Conservation (phyloP, 2,113 vertebrate species). For the Nettapus auritus region DNA sequence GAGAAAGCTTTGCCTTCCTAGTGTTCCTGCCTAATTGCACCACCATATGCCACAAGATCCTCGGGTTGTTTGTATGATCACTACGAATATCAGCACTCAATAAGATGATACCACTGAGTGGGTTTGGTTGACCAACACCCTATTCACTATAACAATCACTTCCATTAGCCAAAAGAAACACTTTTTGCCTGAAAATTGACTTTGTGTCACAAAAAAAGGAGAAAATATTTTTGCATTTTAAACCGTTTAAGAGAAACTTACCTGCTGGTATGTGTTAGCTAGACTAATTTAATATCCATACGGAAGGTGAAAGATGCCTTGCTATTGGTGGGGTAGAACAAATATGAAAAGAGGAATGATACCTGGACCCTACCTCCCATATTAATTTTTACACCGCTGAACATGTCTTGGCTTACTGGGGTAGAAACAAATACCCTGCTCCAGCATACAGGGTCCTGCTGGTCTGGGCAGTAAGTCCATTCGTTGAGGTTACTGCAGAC, state of each 20-base stretch:
- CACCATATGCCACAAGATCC: background rate
- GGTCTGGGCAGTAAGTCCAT: background rate
- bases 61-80: background rate
- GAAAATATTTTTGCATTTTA: background rate
- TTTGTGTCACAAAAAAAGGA: background rate
- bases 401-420: background rate
- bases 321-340: background rate
- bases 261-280: background rate
- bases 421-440: background rate
- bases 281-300: background rate
- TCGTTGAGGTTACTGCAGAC: background rate
- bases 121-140: background rate
- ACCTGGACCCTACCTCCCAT: background rate
- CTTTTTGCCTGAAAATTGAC: background rate
- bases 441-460: background rate
- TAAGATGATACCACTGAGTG: background rate
- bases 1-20: background rate
- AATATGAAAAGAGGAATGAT: background rate
- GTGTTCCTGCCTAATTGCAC: background rate
- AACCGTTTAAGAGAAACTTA: background rate
- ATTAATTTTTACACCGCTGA: background rate
- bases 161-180: background rate
- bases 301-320: background rate
- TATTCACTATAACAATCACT: background rate
- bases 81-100: background rate